These are phyloP conservation scores for Lagodon rhomboides DNA, from an alignment of 2,797 vertebrate genomes.

Conservation along the genomic window DNA sequence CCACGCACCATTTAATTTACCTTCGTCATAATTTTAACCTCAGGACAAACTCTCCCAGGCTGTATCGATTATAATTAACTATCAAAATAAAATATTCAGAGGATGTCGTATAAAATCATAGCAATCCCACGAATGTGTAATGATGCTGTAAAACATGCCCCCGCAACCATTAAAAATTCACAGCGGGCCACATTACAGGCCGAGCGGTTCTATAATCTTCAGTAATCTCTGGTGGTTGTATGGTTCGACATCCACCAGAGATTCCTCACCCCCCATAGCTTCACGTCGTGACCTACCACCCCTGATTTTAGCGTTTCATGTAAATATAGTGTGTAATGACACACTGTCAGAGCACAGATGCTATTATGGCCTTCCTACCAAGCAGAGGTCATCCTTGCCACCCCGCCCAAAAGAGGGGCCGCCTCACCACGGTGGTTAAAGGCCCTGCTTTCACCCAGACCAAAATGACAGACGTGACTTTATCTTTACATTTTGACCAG, in stretches of 20 bases:
- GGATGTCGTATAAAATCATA: conserved; percentile 42
- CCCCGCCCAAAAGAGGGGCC: conserved; percentile 81
- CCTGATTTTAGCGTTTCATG: conserved; percentile 77
- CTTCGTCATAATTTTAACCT: conserved; percentile 44
- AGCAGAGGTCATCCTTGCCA: conserved; percentile 84
- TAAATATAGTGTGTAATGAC: conserved; percentile 88
- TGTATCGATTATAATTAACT: conserved; percentile 46
- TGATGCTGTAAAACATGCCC: conserved; percentile 67
- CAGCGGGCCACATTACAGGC: conserved; percentile 70
- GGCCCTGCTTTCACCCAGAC: conserved; percentile 80
- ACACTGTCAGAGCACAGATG: conserved; percentile 81
- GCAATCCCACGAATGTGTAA: conserved; percentile 58
- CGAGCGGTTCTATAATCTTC: conserved; percentile 60
- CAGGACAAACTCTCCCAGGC: conserved; percentile 44
- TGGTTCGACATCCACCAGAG: conserved; percentile 49
- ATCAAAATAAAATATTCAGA: conserved; percentile 50
- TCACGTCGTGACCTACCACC: conserved; percentile 74
- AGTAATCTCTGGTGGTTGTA: conserved; percentile 72
- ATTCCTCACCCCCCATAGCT: conserved; percentile 72
- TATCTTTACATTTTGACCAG: conserved; percentile 81
- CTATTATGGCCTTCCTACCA: conserved; percentile 82
- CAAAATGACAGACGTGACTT: conserved; percentile 86
- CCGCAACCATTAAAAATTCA: conserved; percentile 55
- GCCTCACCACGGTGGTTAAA: conserved; percentile 74
- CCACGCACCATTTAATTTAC: conserved; percentile 49